Evolutionary conservation across 2,888 invertebrate genomes (phyloP).

Genomic region (Margaritifera margaritifera): DNA sequence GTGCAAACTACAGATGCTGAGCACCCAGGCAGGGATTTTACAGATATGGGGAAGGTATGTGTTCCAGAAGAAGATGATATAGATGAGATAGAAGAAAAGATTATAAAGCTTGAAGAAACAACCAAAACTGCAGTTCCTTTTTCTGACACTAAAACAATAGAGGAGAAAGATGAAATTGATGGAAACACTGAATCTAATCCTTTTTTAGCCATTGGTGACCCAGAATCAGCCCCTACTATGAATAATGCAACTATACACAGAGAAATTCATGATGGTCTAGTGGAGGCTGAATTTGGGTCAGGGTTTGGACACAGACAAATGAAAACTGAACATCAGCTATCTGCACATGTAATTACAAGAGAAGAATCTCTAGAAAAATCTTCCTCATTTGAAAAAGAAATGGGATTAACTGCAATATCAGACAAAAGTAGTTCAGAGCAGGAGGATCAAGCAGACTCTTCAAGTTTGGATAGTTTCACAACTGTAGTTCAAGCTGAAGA

Average conservation of each 20-base stretch:
- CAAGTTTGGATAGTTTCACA: constrained; percentile 72
- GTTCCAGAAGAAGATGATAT: constrained; percentile 70
- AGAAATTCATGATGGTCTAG: constrained; percentile 8
- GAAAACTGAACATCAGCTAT: constrained; percentile 8
- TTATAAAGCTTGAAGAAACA: constrained; percentile 14
- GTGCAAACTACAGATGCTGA: not conserved
- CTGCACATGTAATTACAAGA: not conserved
- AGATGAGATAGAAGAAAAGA: constrained; percentile 29
- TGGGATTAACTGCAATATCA: constrained; percentile 7
- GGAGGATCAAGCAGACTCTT: constrained; percentile 67
- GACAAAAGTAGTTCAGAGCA: constrained; percentile 26
- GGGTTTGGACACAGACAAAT: constrained; percentile 10
- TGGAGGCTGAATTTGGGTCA: constrained; percentile 17
- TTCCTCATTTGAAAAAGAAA: constrained; percentile 10
- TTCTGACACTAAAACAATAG: not conserved
- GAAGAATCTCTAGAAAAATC: constrained; percentile 7
- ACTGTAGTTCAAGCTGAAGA: constrained; percentile 68
- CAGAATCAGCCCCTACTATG: constrained; percentile 4
- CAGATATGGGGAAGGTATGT: constrained; percentile 38
- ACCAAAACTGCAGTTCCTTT: constrained; percentile 11
- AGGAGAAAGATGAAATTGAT: constrained; percentile 8
- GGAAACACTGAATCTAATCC: constrained; percentile 40
- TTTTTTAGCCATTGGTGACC: constrained; percentile 26
- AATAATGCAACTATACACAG: not conserved
- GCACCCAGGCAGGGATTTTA: constrained; percentile 10